These are phyloP conservation scores for Scylla paramamosain DNA, from an alignment of 1,140 invertebrate species.

Conservation along the genomic window DNA sequence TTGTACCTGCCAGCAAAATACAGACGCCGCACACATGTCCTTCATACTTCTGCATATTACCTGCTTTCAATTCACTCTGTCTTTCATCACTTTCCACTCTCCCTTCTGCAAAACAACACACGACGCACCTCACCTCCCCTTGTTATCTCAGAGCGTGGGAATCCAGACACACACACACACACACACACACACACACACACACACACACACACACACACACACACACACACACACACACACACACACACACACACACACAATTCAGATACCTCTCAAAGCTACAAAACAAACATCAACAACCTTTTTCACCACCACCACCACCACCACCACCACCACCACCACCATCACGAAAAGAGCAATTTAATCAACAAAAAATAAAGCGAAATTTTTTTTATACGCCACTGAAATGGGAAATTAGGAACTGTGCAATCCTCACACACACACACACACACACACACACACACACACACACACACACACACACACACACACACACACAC, in stretches of 20 bases:
- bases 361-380: too few relatives aligned
- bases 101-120: too few relatives aligned
- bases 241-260: conserved; percentile 15
- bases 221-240: background rate
- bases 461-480: conserved; percentile 20
- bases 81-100: too few relatives aligned
- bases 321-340: too few relatives aligned
- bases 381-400: too few relatives aligned
- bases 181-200: background rate
- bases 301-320: background rate
- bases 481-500: background rate
- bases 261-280: background rate
- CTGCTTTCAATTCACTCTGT: too few relatives aligned
- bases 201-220: conserved; percentile 9
- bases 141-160: background rate
- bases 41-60: too few relatives aligned
- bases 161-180: background rate
- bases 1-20: too few relatives aligned
- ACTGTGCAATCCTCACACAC: background rate
- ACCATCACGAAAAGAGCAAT: too few relatives aligned
- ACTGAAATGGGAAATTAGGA: too few relatives aligned
- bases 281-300: background rate
- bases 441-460: conserved; percentile 7
- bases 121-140: too few relatives aligned
- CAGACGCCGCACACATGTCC: too few relatives aligned